Base-by-base conservation (phyloP, 1,140 invertebrate genomes). In the Aphelinus atriplicis region DNA sequence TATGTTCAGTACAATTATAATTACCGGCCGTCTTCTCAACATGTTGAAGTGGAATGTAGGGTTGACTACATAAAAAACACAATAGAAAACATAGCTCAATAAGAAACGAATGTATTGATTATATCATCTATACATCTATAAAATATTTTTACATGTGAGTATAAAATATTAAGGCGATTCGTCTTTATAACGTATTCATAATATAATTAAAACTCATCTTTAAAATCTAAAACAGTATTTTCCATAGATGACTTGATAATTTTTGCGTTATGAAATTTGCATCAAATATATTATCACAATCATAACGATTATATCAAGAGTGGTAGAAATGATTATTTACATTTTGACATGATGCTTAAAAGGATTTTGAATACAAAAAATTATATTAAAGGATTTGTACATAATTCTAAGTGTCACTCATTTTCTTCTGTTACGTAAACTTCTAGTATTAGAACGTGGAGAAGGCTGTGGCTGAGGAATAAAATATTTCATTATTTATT, bases 351-450 rank as follows among this genome's bases (percentile, higher is more conserved):
- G 61, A 63, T 10, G 61, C 48, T 7, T 57, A 10, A n/a, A 45
- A 26, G 58, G 9, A 43, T 60, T n/a, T 58, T 43, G 61, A 48
- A 47, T 63, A 48, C 6, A 63, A 48, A 46, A 10, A n/a, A 63
- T 47, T 26, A 26, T 45, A 7, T 10, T 45, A 63, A 48, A 63
- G 46, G 48, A 47, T 63, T 9, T 48, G 10, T 65, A 65, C 43
- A 57, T 43, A 72, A 72, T 57, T 7, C 3, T 73, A 61, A 2
- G 51, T 66, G 56, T 65, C 10, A 47, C 26, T 78, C 64, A 82
- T 71, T 83, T 84, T 51, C 77, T 78, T 46, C 78, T 75, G 65
- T 56, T 83, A 51, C 83, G 78, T n/a, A 84, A 78, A 78, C 56
- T 83, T 9, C 82, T 73, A 7, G 76, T 65, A 58, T 56, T 42